These are phyloP conservation scores for Conger conger DNA, from an alignment of 2,113 vertebrate genomes.

Conservation along the genomic window DNA sequence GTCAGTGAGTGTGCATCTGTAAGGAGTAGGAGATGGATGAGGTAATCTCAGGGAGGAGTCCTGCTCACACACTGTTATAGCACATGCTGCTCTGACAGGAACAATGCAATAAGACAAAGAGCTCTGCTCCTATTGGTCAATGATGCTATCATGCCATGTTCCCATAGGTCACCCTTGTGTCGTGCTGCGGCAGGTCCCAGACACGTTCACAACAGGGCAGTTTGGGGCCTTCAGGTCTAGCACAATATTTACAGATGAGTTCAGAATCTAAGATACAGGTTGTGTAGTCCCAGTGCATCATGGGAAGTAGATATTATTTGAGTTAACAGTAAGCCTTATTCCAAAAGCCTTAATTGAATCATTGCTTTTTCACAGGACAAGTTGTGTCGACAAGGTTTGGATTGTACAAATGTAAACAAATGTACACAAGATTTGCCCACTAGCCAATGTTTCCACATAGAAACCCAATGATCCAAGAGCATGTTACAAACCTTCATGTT, in stretches of 20 bases:
- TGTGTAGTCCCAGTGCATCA: background rate
- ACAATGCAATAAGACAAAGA: conserved; percentile 1
- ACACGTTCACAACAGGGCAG: conserved; percentile 9
- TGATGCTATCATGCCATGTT: background rate
- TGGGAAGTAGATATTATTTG: background rate
- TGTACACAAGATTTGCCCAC: background rate
- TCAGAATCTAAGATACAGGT: background rate
- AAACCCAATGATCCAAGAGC: background rate
- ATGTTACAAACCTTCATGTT: background rate
- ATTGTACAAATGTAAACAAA: background rate
- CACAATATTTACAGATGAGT: background rate
- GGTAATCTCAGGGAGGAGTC: background rate
- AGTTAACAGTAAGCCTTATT: background rate
- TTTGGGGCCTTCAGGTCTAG: background rate
- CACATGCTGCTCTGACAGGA: conserved; percentile 18
- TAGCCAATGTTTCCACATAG: background rate
- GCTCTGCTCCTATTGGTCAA: conserved; percentile 7
- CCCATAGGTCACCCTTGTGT: background rate
- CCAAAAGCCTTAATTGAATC: background rate
- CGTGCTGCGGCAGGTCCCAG: conserved; percentile 8
- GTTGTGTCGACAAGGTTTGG: background rate
- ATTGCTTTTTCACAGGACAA: background rate
- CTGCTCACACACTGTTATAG: conserved; percentile 7
- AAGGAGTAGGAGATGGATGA: conserved; percentile 14
- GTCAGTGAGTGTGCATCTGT: background rate